These are phyloP conservation scores for Brachyptera putata DNA, from an alignment of 2,888 invertebrate genomes.

Conservation along the genomic window DNA sequence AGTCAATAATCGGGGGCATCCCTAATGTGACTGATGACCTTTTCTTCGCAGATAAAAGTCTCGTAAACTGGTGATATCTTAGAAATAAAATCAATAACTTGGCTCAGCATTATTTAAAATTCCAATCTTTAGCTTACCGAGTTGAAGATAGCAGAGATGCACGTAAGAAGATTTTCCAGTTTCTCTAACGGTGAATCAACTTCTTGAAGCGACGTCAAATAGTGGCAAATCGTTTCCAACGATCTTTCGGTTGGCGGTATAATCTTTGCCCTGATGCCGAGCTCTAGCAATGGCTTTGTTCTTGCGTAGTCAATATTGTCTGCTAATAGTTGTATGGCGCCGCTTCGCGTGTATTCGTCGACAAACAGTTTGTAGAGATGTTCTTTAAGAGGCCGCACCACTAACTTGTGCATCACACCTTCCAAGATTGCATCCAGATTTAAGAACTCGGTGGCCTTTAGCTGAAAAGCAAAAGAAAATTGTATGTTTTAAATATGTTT, in stretches of 20 bases:
- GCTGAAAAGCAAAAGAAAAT: slow-evolving; percentile 45
- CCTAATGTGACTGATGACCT: too few species aligned
- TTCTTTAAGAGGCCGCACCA: slow-evolving; percentile 79
- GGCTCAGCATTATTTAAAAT: too few species aligned
- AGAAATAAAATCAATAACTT: too few species aligned
- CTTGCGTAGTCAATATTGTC: slow-evolving; percentile 67
- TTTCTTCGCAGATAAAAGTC: too few species aligned
- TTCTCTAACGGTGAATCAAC: slow-evolving; percentile 92
- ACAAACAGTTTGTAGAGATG: slow-evolving; percentile 82
- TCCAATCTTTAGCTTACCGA: slow-evolving; percentile 47
- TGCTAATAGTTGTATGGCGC: slow-evolving; percentile 63
- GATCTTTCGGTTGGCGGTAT: slow-evolving; percentile 71
- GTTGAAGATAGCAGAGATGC: slow-evolving; percentile 84
- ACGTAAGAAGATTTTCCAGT: slow-evolving; percentile 83
- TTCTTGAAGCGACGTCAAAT: slow-evolving; percentile 78
- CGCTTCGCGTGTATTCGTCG: slow-evolving; percentile 71
- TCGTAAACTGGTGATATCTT: too few species aligned
- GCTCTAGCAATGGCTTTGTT: slow-evolving; percentile 61
- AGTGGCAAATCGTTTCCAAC: slow-evolving; percentile 71
- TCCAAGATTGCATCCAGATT: slow-evolving; percentile 95
- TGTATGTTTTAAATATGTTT: background rate
- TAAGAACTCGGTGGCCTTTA: slow-evolving; percentile 86
- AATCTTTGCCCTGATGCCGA: slow-evolving; percentile 69
- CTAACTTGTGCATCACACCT: slow-evolving; percentile 87
- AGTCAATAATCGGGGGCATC: too few species aligned